These are phyloP conservation scores for Leptodactylus fallax DNA, from an alignment of 2,797 vertebrate species.

Conservation along the genomic window DNA sequence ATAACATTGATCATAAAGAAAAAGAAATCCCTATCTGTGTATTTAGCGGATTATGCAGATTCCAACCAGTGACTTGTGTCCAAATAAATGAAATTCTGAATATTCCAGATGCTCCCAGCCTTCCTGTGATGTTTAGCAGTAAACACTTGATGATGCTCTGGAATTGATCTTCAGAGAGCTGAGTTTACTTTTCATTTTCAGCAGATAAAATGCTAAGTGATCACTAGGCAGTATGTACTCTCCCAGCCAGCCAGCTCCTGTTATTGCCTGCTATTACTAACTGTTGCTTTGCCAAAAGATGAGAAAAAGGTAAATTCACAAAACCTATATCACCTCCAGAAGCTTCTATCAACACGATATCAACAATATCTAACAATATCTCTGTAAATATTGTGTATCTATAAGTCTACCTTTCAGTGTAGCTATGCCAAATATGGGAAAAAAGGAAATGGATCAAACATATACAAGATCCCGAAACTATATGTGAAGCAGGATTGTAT, in stretches of 20 bases:
- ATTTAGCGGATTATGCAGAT: slow-evolving; percentile 55
- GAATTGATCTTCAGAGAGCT: slow-evolving; percentile 51
- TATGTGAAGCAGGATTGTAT: no score
- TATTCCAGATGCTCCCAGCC: slow-evolving; percentile 61
- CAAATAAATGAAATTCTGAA: slow-evolving; percentile 60
- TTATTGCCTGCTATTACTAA: neutral
- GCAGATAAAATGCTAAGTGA: slow-evolving; percentile 41
- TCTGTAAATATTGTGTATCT: no score
- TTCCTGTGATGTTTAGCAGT: slow-evolving; percentile 54
- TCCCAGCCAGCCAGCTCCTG: neutral
- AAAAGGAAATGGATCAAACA: no score
- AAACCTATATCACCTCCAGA: no score
- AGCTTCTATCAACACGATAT: no score
- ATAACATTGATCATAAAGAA: slow-evolving; percentile 6
- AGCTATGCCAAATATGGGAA: no score
- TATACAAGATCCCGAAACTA: no score
- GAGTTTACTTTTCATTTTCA: slow-evolving; percentile 50
- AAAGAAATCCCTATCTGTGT: slow-evolving; percentile 53
- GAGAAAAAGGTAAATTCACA: no score
- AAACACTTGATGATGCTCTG: slow-evolving; percentile 57
- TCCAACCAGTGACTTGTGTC: slow-evolving; percentile 60
- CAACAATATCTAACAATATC: no score
- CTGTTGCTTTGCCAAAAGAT: neutral
- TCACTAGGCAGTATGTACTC: slow-evolving; percentile 17
- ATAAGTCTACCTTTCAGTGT: no score